phyloP scores from a whole-genome alignment of 2,888 invertebrate genomes.

The Parnassius apollo region DNA sequence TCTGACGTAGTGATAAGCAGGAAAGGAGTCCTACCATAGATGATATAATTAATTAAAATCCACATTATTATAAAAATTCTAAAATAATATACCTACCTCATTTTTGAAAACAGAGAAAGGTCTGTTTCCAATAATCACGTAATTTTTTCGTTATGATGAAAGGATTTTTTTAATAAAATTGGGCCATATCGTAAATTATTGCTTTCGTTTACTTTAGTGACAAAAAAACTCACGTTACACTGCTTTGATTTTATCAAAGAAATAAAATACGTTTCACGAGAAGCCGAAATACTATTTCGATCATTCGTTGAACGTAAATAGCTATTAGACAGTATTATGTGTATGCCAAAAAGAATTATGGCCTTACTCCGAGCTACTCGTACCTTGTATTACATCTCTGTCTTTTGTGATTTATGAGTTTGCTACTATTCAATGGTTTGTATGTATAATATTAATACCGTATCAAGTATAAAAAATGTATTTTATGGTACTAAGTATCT shows the following conservation, averaged over 20 bases:
- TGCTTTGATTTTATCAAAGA: slow-evolving; percentile 2
- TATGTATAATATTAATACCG: not conserved
- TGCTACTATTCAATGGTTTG: slow-evolving; percentile 14
- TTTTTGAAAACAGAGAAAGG: no score
- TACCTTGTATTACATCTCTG: slow-evolving; percentile 20
- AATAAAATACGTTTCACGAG: slow-evolving; percentile 9
- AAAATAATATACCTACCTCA: no score
- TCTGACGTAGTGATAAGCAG: no score
- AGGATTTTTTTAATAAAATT: not conserved
- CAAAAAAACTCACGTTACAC: slow-evolving; percentile 12
- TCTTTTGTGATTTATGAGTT: slow-evolving; percentile 15
- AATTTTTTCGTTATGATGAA: no score
- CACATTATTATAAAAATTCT: no score
- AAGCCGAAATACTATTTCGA: slow-evolving; percentile 19
- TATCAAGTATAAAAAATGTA: no score
- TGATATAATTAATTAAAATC: no score
- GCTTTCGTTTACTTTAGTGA: not conserved
- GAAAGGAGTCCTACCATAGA: no score
- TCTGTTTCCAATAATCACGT: no score
- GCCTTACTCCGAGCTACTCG: not conserved
- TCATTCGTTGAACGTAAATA: slow-evolving; percentile 23
- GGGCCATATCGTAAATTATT: not conserved
- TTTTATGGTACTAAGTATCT: no score
- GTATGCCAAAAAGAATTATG: slow-evolving; percentile 23
- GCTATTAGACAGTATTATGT: slow-evolving; percentile 25